These are phyloP conservation scores for Lacerta bilineata DNA, from an alignment of 2,797 vertebrate genomes.

Conservation along the genomic window DNA sequence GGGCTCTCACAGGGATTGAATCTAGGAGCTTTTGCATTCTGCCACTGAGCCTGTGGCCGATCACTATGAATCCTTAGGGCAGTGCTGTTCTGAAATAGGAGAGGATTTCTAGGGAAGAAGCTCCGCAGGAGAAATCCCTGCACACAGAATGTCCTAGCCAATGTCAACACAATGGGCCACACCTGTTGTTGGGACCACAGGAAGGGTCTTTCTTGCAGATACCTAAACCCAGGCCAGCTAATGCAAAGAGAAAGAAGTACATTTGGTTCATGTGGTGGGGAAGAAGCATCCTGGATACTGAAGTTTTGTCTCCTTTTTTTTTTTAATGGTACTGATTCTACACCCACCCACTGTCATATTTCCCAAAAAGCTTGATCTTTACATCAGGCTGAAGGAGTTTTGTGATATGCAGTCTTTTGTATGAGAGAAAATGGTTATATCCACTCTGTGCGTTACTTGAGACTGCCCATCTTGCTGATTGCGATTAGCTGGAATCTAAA, in stretches of 20 bases:
- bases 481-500: slow-evolving; percentile 30
- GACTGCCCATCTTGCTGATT: background rate
- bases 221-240: too few species aligned
- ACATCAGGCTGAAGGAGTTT: background rate
- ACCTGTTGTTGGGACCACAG: too few species aligned
- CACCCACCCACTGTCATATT: background rate
- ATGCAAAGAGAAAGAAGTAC: too few species aligned
- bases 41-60: background rate
- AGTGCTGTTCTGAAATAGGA: background rate
- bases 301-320: background rate
- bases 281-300: background rate
- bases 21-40: background rate
- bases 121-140: too few species aligned
- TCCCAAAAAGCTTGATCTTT: background rate
- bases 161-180: too few species aligned
- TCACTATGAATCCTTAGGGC: background rate
- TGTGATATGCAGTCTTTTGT: background rate
- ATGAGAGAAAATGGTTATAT: background rate
- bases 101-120: background rate
- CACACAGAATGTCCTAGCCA: too few species aligned
- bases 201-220: too few species aligned
- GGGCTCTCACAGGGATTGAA: background rate
- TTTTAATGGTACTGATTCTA: background rate
- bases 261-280: too few species aligned
- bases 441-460: background rate